phyloP scores from a whole-genome alignment of 1,140 invertebrate species.

The Ooceraea biroi region DNA sequence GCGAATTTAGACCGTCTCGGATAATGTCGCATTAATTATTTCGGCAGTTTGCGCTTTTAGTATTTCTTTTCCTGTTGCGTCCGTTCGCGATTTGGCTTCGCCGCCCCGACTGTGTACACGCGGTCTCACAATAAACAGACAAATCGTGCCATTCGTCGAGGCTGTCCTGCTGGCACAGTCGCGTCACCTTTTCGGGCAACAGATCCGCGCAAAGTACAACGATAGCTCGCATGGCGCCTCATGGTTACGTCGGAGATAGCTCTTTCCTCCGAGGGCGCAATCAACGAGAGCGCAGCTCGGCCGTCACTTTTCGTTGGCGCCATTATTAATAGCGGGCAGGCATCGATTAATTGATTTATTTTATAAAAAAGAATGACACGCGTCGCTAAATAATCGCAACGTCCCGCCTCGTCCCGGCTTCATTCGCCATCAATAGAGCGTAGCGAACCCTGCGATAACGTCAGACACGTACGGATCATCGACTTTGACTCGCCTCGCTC shows the following conservation, averaged over 20 bases:
- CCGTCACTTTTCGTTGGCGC: slow-evolving; percentile 64
- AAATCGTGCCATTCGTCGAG: slow-evolving; percentile 17
- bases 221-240: not conserved
- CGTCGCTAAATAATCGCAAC: slow-evolving; percentile 56
- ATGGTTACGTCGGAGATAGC: not conserved
- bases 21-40: not conserved
- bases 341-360: slow-evolving; percentile 75
- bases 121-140: slow-evolving; percentile 43
- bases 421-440: slow-evolving; percentile 58
- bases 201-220: slow-evolving; percentile 54
- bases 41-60: not conserved
- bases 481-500: slow-evolving; percentile 48
- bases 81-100: not conserved
- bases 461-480: slow-evolving; percentile 59
- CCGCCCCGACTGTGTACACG: not conserved
- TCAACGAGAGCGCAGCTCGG: slow-evolving; percentile 40
- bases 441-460: slow-evolving; percentile 13
- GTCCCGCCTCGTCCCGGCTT: slow-evolving; percentile 7
- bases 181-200: slow-evolving; percentile 55
- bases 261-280: slow-evolving; percentile 3
- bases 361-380: slow-evolving; percentile 68
- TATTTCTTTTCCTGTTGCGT: not conserved
- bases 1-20: not conserved
- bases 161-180: slow-evolving; percentile 39
- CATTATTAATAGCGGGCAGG: slow-evolving; percentile 60